A percentile compares a stretch with the other conserved stretches of the same genome.
Conservation (phyloP, 1,140 invertebrate species). For the Dufourea novaeangliae region DNA sequence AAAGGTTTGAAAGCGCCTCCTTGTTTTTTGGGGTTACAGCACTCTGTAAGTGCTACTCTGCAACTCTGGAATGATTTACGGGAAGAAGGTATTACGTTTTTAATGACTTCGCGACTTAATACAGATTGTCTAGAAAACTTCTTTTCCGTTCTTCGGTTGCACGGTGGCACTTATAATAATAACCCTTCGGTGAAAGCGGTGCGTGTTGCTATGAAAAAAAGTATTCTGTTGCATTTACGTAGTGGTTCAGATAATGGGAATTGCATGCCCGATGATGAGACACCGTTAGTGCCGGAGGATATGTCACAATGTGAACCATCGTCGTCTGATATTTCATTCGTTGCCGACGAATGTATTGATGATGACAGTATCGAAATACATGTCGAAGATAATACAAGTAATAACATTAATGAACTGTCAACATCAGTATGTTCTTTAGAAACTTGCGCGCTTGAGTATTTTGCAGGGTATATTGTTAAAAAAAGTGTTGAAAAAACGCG, state of each 20-base stretch:
- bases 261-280: neutral
- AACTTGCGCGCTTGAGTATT: neutral
- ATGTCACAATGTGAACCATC: neutral
- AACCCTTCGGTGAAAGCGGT: constrained; percentile 8
- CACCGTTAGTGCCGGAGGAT: neutral
- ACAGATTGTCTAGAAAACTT: neutral
- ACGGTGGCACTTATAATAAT: too few relatives aligned
- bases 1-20: neutral
- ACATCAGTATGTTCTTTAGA: neutral
- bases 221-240: neutral
- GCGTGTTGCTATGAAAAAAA: neutral
- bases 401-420: neutral
- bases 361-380: neutral
- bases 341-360: neutral
- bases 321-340: neutral
- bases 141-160: neutral
- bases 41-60: constrained; percentile 4
- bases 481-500: neutral
- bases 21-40: constrained; percentile 1
- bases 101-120: neutral
- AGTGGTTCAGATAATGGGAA: neutral
- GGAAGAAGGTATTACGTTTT: neutral
- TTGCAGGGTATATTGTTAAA: too few relatives aligned
- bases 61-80: neutral
- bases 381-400: neutral